A percentile compares a stretch with the other conserved stretches of the same genome.
Conservation (phyloP, 2,888 invertebrate species). For the Apodemia hepburni region DNA sequence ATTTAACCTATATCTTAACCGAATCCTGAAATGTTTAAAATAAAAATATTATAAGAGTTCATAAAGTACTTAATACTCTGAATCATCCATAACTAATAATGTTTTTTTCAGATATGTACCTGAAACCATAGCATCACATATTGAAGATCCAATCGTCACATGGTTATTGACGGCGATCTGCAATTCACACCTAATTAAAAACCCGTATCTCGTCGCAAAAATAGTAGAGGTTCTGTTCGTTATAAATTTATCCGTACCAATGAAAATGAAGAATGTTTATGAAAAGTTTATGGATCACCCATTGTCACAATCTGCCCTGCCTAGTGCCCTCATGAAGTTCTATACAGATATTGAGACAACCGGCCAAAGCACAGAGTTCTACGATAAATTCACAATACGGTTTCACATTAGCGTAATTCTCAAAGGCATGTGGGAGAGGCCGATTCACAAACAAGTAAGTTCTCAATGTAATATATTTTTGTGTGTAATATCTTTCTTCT, state of each 20-base stretch:
- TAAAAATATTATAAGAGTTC: too few relatives aligned
- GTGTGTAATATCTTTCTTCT: too few relatives aligned
- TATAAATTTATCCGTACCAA: constrained; percentile 84
- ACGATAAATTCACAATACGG: constrained; percentile 99
- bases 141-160: constrained; percentile 91
- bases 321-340: constrained; percentile 97
- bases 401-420: constrained; percentile 98
- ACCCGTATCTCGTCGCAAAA: constrained; percentile 98
- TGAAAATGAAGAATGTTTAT: constrained; percentile 80
- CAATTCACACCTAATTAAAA: constrained; percentile 93
- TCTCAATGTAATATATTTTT: not conserved
- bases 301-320: constrained; percentile 85
- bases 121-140: constrained; percentile 85
- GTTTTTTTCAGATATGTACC: constrained; percentile 84
- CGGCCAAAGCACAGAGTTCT: constrained; percentile 98
- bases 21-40: too few relatives aligned
- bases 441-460: constrained; percentile 84
- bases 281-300: constrained; percentile 93
- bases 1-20: too few relatives aligned
- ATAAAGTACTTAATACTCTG: not conserved
- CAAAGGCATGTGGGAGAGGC: constrained; percentile 97
- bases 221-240: constrained; percentile 94
- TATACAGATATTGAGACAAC: constrained; percentile 99
- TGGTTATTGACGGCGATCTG: constrained; percentile 95
- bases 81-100: not conserved